Base-by-base conservation (phyloP, 2,888 invertebrate species). In the Trichopria drosophilae region DNA sequence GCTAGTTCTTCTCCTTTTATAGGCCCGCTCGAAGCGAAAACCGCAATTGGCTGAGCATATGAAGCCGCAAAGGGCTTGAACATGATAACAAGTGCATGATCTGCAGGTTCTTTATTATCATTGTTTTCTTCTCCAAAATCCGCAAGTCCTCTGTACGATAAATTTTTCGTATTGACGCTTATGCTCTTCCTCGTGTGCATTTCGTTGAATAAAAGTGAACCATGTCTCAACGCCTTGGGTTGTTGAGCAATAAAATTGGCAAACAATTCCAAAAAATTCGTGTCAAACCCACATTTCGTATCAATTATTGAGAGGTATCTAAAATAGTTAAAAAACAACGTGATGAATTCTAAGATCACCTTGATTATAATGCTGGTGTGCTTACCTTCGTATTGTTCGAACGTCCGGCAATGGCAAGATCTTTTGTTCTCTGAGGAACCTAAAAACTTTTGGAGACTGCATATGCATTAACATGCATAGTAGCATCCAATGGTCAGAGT, bases 1-100 rank as follows among this genome's bases (percentile, higher is more conserved):
- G 44, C 44, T 2, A 61, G 23, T n/a, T n/a, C n/a, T n/a, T n/a
- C 31, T 22, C 43, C 43, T 9, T 4, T 13, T 2, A 34, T 35
- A 23, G 34, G 43, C 10, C 43, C 43, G 24, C 26, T 34, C 19
- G 23, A 20, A 1, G 34, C 32, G 26, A 43, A 43, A 18, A 43
- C 43, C 7, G 32, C 24, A 9, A 43, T 12, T 23, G 43, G 43
- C 20, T 43, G 43, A 2, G 31, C 16, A 34, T 34, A 34, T 5
- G 12, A 19, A 9, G 29, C 29, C 9, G 22, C 22, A 20, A 42
- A 13, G 6, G 41, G 31, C 12, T 42, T 29, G 22, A 29, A 42
- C 41, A 42, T 29, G 2, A 42, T 9, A 10, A 42, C 41, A 9
- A 42, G 18, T 2, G 18, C 41, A n/a, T 42, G 41, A 24, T 42